Conservation (phyloP, 2,888 invertebrate species). For the Seira musarum region DNA sequence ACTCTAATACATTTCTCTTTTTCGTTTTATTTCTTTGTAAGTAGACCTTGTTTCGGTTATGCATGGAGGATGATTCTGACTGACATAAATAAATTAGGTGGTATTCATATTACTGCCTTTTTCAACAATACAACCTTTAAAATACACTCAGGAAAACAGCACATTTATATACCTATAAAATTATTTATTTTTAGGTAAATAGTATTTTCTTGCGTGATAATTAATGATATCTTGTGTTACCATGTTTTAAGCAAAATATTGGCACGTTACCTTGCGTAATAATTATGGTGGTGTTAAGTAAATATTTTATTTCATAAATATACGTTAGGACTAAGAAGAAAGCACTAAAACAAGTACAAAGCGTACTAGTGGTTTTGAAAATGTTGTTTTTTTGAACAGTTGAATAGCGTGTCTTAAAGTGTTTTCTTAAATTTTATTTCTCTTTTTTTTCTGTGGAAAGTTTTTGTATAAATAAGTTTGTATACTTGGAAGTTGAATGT, state of each 20-base stretch:
- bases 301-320: neutral
- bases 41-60: neutral
- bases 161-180: neutral
- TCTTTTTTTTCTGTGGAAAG: neutral
- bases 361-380: conserved; percentile 30
- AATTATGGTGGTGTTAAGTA: conserved; percentile 21
- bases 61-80: no score
- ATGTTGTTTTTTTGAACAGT: conserved; percentile 24
- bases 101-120: no score
- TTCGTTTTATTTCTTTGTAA: neutral
- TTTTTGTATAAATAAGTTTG: conserved; percentile 1
- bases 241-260: conserved; percentile 54
- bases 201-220: conserved; percentile 5
- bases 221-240: conserved; percentile 21
- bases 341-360: conserved; percentile 54
- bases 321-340: conserved; percentile 36
- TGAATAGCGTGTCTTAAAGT: conserved; percentile 8
- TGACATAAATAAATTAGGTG: no score
- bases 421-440: neutral
- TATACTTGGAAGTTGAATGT: neutral
- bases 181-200: conserved; percentile 1
- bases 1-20: no score
- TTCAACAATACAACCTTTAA: neutral
- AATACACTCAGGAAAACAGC: neutral
- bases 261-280: conserved; percentile 56